phyloP scores from a whole-genome alignment of 2,797 vertebrate genomes.

The Artibeus lituratus region DNA sequence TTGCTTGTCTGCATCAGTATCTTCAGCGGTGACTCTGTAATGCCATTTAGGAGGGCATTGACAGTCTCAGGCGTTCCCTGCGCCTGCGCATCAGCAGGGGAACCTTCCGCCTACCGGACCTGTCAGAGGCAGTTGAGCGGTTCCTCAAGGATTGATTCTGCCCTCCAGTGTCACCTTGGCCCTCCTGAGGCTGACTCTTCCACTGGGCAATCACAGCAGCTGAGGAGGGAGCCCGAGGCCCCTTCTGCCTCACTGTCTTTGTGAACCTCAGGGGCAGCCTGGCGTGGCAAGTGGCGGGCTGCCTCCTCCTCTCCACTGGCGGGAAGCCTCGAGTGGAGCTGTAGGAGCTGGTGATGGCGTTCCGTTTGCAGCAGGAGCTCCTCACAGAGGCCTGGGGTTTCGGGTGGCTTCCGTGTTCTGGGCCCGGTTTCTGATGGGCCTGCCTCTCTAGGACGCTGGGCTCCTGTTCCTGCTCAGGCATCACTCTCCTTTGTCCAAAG shows the following conservation, averaged over 20 bases:
- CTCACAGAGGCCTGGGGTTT: too few relatives aligned
- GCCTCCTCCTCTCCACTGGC: rapidly evolving
- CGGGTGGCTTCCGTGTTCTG: rapidly evolving
- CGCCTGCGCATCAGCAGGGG: background rate
- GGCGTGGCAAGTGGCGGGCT: rapidly evolving
- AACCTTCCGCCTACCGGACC: background rate
- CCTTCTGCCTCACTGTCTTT: rapidly evolving
- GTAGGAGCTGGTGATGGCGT: too few relatives aligned
- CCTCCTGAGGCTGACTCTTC: too few relatives aligned
- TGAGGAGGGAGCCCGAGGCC: rapidly evolving
- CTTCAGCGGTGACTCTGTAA: too few relatives aligned
- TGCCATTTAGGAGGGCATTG: too few relatives aligned
- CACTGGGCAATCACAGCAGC: rapidly evolving
- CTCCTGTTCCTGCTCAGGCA: background rate
- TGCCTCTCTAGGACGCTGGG: background rate
- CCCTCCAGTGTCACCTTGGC: rapidly evolving
- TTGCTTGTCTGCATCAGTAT: too few relatives aligned
- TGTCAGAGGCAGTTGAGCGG: too few relatives aligned
- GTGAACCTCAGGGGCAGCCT: rapidly evolving
- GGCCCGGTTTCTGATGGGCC: rapidly evolving
- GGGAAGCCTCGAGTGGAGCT: rapidly evolving
- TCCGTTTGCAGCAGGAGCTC: too few relatives aligned
- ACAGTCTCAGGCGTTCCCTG: background rate
- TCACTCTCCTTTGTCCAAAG: rapidly evolving
- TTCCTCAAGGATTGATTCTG: too few relatives aligned